phyloP scores from a whole-genome alignment of 2,113 vertebrate genomes.

The Nothobranchius kuhntae region DNA sequence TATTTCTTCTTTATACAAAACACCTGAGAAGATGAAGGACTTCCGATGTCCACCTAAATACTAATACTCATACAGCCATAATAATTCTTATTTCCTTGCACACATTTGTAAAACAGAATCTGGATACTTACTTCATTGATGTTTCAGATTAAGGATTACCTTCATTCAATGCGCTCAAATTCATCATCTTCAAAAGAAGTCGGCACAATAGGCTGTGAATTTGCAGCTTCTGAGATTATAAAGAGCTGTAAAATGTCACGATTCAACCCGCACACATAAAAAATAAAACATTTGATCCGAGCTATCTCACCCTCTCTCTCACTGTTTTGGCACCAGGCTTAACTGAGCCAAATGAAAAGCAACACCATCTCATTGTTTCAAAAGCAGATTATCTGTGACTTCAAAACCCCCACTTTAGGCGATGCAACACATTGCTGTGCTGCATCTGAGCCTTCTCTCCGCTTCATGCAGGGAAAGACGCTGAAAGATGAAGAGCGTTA shows the following conservation, averaged over 20 bases:
- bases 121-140: constrained; percentile 30
- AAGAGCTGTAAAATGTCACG: constrained; percentile 58
- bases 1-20: too few relatives aligned
- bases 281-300: constrained; percentile 46
- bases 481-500: constrained; percentile 52
- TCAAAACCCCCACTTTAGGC: constrained; percentile 69
- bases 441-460: constrained; percentile 45
- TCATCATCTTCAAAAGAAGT: constrained; percentile 51
- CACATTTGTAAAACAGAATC: not conserved
- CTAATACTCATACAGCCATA: too few relatives aligned
- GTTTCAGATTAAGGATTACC: constrained; percentile 50
- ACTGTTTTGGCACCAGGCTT: constrained; percentile 63
- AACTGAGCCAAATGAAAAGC: constrained; percentile 65
- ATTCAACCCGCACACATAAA: constrained; percentile 19
- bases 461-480: constrained; percentile 53
- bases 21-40: too few relatives aligned
- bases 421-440: constrained; percentile 55
- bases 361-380: constrained; percentile 71
- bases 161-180: constrained; percentile 48
- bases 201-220: constrained; percentile 46
- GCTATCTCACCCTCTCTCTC: constrained; percentile 43
- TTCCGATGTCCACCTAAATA: too few relatives aligned
- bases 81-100: too few relatives aligned
- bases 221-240: constrained; percentile 54
- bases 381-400: constrained; percentile 75